phyloP scores from a whole-genome alignment of 1,140 invertebrate genomes.

The Copidosoma floridanum region DNA sequence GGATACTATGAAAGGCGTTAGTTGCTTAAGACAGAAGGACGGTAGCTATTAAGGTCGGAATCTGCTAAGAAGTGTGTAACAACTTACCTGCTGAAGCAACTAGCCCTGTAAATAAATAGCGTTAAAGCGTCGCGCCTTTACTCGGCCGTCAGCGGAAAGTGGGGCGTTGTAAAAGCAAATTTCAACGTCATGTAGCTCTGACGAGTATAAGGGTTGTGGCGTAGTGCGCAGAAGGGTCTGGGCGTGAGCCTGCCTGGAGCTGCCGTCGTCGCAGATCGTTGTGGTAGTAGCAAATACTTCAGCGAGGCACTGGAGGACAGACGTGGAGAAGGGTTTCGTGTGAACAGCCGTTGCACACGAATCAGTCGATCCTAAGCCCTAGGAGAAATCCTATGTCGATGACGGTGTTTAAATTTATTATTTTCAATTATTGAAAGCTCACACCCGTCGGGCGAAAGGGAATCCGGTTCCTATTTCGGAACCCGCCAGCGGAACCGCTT shows the following conservation, averaged over 20 bases:
- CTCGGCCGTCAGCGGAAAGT: constrained; percentile 60
- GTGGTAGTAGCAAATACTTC: constrained; percentile 82
- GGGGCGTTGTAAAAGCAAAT: constrained; percentile 22
- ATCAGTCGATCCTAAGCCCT: constrained; percentile 80
- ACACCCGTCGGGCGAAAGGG: constrained; percentile 65
- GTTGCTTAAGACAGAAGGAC: constrained; percentile 83
- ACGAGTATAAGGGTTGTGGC: constrained; percentile 59
- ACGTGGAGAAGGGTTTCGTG: constrained; percentile 85
- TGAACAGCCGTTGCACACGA: constrained; percentile 84
- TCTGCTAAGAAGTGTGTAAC: constrained; percentile 87
- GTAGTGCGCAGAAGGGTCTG: constrained; percentile 69
- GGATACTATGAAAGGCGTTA: constrained; percentile 83
- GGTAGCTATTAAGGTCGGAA: constrained; percentile 89
- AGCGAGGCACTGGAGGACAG: constrained; percentile 78
- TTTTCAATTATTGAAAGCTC: too few species aligned
- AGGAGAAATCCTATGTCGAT: constrained; percentile 42
- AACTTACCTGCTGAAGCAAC: constrained; percentile 86
- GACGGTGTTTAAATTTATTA: constrained; percentile 21
- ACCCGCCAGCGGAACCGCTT: constrained; percentile 66
- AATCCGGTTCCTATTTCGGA: constrained; percentile 73
- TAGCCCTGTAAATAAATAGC: constrained; percentile 90
- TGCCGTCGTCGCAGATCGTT: constrained; percentile 79
- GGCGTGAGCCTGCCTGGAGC: constrained; percentile 73
- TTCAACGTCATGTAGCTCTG: constrained; percentile 48
- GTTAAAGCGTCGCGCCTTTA: constrained; percentile 77